phyloP scores from a whole-genome alignment of 1,140 invertebrate species.

The Anoplophora glabripennis region DNA sequence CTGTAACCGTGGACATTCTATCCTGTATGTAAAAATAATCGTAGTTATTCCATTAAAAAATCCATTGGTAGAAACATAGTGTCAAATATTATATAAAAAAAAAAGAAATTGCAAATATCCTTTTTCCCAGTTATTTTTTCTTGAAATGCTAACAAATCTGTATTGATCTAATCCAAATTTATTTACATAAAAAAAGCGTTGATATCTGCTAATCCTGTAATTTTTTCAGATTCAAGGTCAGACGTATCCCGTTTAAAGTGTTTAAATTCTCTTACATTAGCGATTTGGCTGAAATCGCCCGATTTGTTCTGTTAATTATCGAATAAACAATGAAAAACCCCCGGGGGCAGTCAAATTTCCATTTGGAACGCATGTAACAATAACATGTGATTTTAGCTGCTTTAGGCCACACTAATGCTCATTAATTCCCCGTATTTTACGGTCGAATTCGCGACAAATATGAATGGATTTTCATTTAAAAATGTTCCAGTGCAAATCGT shows the following conservation, averaged over 20 bases:
- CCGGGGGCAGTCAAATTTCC: constrained; percentile 12
- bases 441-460: no score
- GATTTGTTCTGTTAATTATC: constrained; percentile 24
- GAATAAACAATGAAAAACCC: constrained; percentile 28
- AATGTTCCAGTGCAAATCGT: background rate
- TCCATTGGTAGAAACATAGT: no score
- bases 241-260: background rate
- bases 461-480: background rate
- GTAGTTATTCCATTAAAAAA: no score
- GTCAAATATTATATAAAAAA: no score
- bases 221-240: background rate
- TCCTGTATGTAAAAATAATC: no score
- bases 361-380: constrained; percentile 23
- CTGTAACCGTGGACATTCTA: no score
- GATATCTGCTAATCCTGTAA: background rate
- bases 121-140: background rate
- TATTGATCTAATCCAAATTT: background rate
- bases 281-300: constrained; percentile 9
- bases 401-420: background rate
- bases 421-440: no score
- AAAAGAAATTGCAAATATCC: background rate
- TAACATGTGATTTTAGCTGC: constrained; percentile 14
- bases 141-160: background rate
- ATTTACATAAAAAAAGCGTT: background rate
- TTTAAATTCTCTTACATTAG: background rate